Percentiles rank a stretch among this genome's conserved stretches.
Evolutionary conservation across 2,888 invertebrate genomes (phyloP).

Genomic region (Exephanes ischioxanthus): DNA sequence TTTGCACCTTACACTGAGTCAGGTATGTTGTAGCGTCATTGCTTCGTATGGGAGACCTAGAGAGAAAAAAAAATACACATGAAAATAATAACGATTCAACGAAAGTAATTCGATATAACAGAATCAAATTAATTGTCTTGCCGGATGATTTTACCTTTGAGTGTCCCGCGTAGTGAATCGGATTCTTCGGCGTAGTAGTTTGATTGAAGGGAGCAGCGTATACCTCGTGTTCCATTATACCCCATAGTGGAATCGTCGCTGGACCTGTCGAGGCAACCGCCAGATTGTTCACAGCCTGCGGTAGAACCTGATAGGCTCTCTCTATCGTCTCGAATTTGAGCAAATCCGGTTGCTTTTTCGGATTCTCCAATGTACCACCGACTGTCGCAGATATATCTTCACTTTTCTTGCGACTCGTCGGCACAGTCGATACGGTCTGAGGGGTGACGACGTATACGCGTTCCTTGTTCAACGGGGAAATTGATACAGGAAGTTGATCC

Average conservation of each 20-base stretch:
- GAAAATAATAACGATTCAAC: constrained; percentile 45
- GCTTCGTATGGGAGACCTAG: constrained; percentile 76
- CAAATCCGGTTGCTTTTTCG: constrained; percentile 79
- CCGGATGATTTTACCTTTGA: constrained; percentile 86
- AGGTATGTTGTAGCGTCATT: constrained; percentile 69
- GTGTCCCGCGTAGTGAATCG: constrained; percentile 86
- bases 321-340: constrained; percentile 78
- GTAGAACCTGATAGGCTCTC: constrained; percentile 82
- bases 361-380: constrained; percentile 76
- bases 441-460: constrained; percentile 94
- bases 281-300: constrained; percentile 83
- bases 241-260: constrained; percentile 81
- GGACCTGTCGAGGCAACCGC: constrained; percentile 81
- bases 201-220: constrained; percentile 72
- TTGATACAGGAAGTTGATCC: constrained; percentile 90
- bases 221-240: constrained; percentile 83
- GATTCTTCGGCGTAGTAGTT: constrained; percentile 65
- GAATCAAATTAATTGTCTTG: constrained; percentile 18
- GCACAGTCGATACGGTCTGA: constrained; percentile 84
- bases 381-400: constrained; percentile 76
- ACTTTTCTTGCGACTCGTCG: constrained; percentile 45
- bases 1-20: constrained; percentile 37
- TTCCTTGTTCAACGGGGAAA: constrained; percentile 92
- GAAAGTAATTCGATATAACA: not conserved
- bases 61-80: constrained; percentile 59